Evolutionary conservation across 2,888 invertebrate genomes (phyloP), one percentile per base, ranked within the genome.

Genomic region (Melieria picta): DNA sequence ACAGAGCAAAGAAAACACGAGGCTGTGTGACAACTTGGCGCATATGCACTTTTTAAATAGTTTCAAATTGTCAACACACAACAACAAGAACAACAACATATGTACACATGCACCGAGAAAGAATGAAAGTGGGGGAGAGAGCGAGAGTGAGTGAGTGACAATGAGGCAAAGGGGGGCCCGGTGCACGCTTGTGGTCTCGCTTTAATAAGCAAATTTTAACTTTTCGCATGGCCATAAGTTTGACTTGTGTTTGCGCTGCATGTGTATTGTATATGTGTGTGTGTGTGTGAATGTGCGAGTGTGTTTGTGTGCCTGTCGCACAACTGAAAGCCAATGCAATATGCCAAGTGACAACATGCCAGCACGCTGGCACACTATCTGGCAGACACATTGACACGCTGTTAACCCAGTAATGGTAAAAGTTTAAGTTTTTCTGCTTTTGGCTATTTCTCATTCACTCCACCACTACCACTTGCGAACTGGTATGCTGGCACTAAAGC

Each of bases 371-470:
- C 46, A 30, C 7, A 30, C 42, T 16, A 55, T 45, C 60, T 16
- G 63, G 46, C 48, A 69, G 62, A 63, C 63, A 63, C 62, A 47
- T 63, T 69, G 69, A 63, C 63, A 63, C 62, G 69, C 45, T 69
- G 69, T 52, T 69, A 69, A 69, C 69, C 63, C 63, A 63, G 62
- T 67, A 69, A 69, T 69, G 69, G 62, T 46, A 63, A 62, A 69
- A 69, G 62, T 69, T 69, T 69, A 67, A 67, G 67, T 67, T 67
- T 50, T 67, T 67, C 58, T 61, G 67, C 67, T 52, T 60, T 61
- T 67, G 60, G 67, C 67, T 52, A 56, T 69, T 69, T 69, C 56
- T 47, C 52, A 62, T 48, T 56, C 63, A 63, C 69, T 69, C 55
- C 30, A 10, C 52, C 9, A 50, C 50, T 50, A 50, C 50, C 45